Base-by-base conservation (phyloP, 2,797 vertebrate genomes). In the Sparidentex hasta region DNA sequence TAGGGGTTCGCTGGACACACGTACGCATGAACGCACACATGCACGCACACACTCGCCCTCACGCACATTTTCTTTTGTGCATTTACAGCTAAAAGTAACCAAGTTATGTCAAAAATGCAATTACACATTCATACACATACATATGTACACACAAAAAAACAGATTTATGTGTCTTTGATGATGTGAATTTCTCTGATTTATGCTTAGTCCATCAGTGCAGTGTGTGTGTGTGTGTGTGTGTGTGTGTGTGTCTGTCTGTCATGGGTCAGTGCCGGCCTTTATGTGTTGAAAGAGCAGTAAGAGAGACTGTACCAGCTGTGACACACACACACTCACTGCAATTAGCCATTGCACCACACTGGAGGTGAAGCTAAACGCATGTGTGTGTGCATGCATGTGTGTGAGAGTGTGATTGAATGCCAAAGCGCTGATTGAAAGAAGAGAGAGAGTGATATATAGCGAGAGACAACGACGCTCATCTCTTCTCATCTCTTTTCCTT, bases 201-300 rank as follows among this genome's bases (percentile, higher is more conserved):
- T 88, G 74, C 70, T 84, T 82, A 83, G 71, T 93, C 86, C 80
- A 80, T 92, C 87, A 82, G 71, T 51, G 70, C 11, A 56, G 46
- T 70, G 4, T 81, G 82, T 86, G 51, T 56, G 58, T 44, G 56
- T 54, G 76, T 78, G 73, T 78, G 65, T 59, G 57, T 55, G 70
- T 33, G 59, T 51, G 55, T 47, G 51, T 56, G 51, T 25, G 65
- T 29, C 8, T 70, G 65, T 71, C 3, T 81, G 83, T 86, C 80
- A 92, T 76, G 88, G 91, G 88, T 88, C 88, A 88, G 65, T 67
- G 84, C 76, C 20, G 77, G 86, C 85, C 91, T 93, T 92, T 91
- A 93, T 87, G 85, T 91, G 83, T 88, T 90, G 85, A 93, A 91
- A 90, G 87, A 91, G 83, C 90, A 87, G 89, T 85, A 87, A 90